These are phyloP conservation scores for Hartigia nigra DNA, from an alignment of 2,888 invertebrate species.

Conservation along the genomic window DNA sequence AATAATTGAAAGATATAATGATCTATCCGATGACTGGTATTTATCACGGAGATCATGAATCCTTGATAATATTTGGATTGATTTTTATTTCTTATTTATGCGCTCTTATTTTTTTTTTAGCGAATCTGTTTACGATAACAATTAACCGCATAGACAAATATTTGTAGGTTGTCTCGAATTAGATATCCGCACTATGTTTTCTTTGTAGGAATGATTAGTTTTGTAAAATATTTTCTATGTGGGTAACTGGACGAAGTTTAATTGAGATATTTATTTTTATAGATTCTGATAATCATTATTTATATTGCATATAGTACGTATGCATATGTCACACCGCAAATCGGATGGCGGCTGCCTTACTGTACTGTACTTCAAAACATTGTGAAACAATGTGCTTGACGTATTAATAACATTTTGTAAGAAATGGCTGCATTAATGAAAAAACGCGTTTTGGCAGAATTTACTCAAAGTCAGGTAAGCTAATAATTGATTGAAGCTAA, in stretches of 20 bases:
- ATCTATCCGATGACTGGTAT: background rate
- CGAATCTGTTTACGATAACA: background rate
- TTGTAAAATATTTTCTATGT: background rate
- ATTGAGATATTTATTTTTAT: background rate
- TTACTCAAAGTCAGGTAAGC: conserved; percentile 59
- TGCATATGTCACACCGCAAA: background rate
- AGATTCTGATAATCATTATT: background rate
- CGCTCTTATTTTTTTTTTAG: too few relatives aligned
- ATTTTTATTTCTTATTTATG: too few relatives aligned
- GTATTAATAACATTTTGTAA: background rate
- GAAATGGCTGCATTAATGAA: conserved; percentile 61
- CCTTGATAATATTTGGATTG: background rate
- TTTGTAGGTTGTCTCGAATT: too few relatives aligned
- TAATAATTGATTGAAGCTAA: conserved; percentile 15
- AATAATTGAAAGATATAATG: background rate
- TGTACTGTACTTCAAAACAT: background rate
- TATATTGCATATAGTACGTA: background rate
- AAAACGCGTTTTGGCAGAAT: conserved; percentile 61
- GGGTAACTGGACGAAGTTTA: background rate
- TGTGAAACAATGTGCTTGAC: background rate
- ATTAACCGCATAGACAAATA: background rate
- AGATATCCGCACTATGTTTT: too few relatives aligned
- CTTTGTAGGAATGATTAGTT: background rate
- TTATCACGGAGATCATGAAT: background rate
- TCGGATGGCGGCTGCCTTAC: background rate